phyloP scores from a whole-genome alignment of 64 coral and sea anemone genomes.

The Orbicella faveolata region DNA sequence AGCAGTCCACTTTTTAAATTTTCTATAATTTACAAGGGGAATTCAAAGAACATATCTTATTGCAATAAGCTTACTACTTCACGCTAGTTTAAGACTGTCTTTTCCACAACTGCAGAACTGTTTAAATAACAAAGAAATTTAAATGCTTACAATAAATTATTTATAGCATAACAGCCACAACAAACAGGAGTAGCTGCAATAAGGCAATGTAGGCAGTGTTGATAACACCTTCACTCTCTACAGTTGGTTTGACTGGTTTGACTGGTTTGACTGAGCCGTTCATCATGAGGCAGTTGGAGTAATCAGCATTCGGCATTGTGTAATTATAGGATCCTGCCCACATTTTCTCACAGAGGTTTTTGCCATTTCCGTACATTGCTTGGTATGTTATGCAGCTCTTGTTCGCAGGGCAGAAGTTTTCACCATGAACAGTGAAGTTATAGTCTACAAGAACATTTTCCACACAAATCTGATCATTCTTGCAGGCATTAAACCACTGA shows the following conservation, averaged over 20 bases:
- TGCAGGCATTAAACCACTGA: slow-evolving; percentile 56
- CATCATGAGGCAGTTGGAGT: slow-evolving; percentile 57
- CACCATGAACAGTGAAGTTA: slow-evolving; percentile 30
- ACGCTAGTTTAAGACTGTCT: too few species aligned
- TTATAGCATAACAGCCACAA: neutral
- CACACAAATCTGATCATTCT: slow-evolving; percentile 62
- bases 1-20: too few species aligned
- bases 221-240: neutral
- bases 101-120: too few species aligned
- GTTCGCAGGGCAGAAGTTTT: slow-evolving; percentile 47
- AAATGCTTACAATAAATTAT: neutral
- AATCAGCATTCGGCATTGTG: slow-evolving; percentile 25
- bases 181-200: neutral
- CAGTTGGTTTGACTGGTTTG: neutral
- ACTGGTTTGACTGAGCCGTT: neutral
- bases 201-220: neutral
- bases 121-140: too few species aligned
- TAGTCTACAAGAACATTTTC: slow-evolving; percentile 57
- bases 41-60: too few species aligned
- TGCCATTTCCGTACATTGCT: slow-evolving; percentile 44
- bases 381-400: slow-evolving; percentile 38
- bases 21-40: too few species aligned
- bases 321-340: slow-evolving; percentile 53
- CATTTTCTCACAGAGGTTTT: slow-evolving; percentile 63
- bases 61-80: too few species aligned